Base-by-base conservation (phyloP, 2,113 vertebrate species). In the Chaetura pelagica region DNA sequence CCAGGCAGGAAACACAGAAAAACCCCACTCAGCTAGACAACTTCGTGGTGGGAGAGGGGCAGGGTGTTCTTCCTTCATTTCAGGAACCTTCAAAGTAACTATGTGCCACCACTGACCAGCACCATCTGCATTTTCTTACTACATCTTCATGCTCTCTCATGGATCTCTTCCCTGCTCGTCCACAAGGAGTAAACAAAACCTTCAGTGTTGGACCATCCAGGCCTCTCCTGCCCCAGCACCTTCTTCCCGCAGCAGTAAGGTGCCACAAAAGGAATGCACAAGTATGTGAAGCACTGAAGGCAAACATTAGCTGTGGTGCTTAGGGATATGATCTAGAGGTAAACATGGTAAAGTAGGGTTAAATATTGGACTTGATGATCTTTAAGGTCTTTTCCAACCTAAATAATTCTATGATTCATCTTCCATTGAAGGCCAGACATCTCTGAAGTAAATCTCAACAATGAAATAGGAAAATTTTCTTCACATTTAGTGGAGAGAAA, bases 101-200 rank as follows among this genome's bases (percentile, higher is more conserved):
- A 0, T 0, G 21, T 59, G 29, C 26, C 29, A 58, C 30, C 51
- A 32, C n/a, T 35, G 51, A 48, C 12, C 24, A 54, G n/a, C 8
- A 40, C 12, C 12, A 32, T 8, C 58, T 72, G 38, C 22, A 19
- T 61, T 48, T 40, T 59, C 51, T 40, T 42, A 10, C 19, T 23
- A 16, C 23, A 18, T 16, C 24, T 51, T 12, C 44, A 24, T 16
- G 38, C 12, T 42, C 34, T 48, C 44, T 34, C 17, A 10, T 3
- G 11, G 13, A 35, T 11, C 19, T 78, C 27, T 30, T 42, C 34
- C 48, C 40, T 21, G 55, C 35, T 11, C 3, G 10, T 20, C 18
- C 58, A 59, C 15, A 26, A 30, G 46, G 4, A 71, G 7, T 26
- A 81, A 81, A 52, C 19, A 81, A 81, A 52, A 15, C 18, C 35